These are phyloP conservation scores for Chlorodrepanis virens DNA, from an alignment of 2,113 vertebrate genomes.

Conservation along the genomic window DNA sequence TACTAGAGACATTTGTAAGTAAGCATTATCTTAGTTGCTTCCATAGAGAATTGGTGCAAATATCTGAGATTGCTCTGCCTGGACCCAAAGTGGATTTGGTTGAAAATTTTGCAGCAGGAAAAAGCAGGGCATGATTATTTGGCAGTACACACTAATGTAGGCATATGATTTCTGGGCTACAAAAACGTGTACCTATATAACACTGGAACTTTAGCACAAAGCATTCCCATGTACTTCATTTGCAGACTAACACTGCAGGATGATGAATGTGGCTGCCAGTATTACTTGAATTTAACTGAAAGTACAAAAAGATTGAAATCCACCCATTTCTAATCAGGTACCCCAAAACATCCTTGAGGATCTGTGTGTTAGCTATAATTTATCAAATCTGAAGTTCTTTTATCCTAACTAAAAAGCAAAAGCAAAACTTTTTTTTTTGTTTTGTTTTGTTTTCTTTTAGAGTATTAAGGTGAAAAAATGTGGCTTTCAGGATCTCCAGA, in stretches of 20 bases:
- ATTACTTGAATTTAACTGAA: neutral
- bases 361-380: neutral
- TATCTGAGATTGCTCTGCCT: neutral
- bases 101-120: neutral
- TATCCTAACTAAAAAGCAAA: neutral
- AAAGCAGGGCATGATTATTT: neutral
- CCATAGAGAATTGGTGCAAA: neutral
- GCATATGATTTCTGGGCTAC: neutral
- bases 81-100: neutral
- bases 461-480: neutral
- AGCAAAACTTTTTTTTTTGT: neutral
- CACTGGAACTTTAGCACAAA: neutral
- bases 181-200: neutral
- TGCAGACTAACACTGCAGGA: neutral
- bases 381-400: neutral
- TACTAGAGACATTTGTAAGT: neutral
- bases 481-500: neutral
- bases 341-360: neutral
- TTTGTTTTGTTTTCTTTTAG: neutral
- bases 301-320: neutral
- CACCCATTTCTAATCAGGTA: rapidly evolving
- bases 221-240: neutral
- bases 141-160: neutral
- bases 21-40: neutral
- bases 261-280: neutral